These are phyloP conservation scores for Chouioia cunea DNA, from an alignment of 2,888 invertebrate species.

Conservation along the genomic window DNA sequence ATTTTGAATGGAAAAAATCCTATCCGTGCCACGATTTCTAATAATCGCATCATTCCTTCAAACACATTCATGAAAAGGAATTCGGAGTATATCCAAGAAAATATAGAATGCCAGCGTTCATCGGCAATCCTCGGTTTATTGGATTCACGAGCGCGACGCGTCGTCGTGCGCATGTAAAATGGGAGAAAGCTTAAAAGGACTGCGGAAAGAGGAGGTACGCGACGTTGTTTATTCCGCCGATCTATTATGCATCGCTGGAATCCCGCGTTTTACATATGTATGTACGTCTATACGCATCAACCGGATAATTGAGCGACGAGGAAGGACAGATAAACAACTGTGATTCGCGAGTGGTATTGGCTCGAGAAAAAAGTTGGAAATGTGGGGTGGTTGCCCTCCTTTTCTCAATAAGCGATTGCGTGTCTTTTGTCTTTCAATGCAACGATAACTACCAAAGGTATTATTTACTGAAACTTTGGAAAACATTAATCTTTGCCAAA, in stretches of 20 bases:
- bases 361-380: slow-evolving; percentile 35
- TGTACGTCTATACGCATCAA: slow-evolving; percentile 17
- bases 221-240: slow-evolving; percentile 50
- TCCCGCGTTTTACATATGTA: too few relatives aligned
- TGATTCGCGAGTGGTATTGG: slow-evolving; percentile 37
- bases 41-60: too few relatives aligned
- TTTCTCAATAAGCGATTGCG: slow-evolving; percentile 41
- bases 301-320: slow-evolving; percentile 9
- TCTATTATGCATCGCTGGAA: slow-evolving; percentile 48
- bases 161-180: slow-evolving; percentile 30
- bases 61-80: too few relatives aligned
- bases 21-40: too few relatives aligned
- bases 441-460: too few relatives aligned
- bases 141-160: slow-evolving; percentile 35
- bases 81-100: not conserved
- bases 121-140: slow-evolving; percentile 26
- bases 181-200: slow-evolving; percentile 35
- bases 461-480: too few relatives aligned
- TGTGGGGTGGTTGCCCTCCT: too few relatives aligned
- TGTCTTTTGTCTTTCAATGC: too few relatives aligned
- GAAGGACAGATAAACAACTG: slow-evolving; percentile 30
- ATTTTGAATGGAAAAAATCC: too few relatives aligned
- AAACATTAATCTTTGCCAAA: too few relatives aligned
- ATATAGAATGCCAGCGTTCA: slow-evolving; percentile 11
- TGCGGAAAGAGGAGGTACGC: slow-evolving; percentile 44